A percentile compares a stretch with the other conserved stretches of the same genome.
phyloP scores from a whole-genome alignment of 2,888 invertebrate species.

The Lasius fuliginosus region DNA sequence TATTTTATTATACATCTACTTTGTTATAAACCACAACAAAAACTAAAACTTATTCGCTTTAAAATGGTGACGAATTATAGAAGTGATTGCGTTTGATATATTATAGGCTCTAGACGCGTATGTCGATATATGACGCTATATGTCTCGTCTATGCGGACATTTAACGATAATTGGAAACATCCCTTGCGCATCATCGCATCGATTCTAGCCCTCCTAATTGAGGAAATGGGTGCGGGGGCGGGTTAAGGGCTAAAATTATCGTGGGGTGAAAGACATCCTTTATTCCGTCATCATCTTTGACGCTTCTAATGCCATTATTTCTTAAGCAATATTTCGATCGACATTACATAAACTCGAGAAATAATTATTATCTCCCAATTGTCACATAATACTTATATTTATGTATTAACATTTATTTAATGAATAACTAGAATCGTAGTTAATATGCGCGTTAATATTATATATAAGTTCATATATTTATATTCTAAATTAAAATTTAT shows the following conservation, averaged over 20 bases:
- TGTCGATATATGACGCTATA: conserved; percentile 73
- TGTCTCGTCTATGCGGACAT: conserved; percentile 81
- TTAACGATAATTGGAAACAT: conserved; percentile 85
- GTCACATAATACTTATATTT: neutral
- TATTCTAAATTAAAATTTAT: neutral
- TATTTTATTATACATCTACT: conserved; percentile 1
- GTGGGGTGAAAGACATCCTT: conserved; percentile 67
- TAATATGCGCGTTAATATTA: neutral
- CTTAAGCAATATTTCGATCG: conserved; percentile 31
- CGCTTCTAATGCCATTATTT: conserved; percentile 43
- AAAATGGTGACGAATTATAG: conserved; percentile 12
- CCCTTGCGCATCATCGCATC: conserved; percentile 82
- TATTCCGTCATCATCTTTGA: conserved; percentile 70
- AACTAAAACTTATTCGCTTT: neutral
- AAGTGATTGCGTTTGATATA: conserved; percentile 59
- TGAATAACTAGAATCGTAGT: neutral
- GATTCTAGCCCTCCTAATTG: conserved; percentile 82
- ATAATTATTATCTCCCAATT: conserved; percentile 38
- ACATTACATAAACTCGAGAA: conserved; percentile 3
- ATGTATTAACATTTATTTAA: neutral
- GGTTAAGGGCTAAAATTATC: conserved; percentile 80
- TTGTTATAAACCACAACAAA: neutral
- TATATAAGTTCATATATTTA: neutral
- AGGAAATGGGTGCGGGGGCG: conserved; percentile 81
- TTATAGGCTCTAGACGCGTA: conserved; percentile 64